These are phyloP conservation scores for Osmoderma eremita DNA, from an alignment of 2,888 invertebrate species.

Conservation along the genomic window DNA sequence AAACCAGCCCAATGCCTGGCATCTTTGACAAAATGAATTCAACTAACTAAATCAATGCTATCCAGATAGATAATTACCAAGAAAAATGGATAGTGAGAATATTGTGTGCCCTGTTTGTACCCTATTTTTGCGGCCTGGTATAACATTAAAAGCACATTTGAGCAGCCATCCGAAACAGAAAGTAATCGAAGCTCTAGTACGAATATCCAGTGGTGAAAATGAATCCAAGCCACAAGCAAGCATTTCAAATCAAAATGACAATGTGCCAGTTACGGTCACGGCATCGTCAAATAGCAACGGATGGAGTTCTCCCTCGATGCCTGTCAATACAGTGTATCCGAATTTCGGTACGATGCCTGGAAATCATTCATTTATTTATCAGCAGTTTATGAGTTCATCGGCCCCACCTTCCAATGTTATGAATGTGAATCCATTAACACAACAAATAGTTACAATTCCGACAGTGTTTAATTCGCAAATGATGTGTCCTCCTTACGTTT, in stretches of 20 bases:
- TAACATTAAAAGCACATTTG: constrained; percentile 82
- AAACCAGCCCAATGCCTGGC: constrained; percentile 32
- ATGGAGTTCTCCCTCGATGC: constrained; percentile 60
- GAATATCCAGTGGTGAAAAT: constrained; percentile 52
- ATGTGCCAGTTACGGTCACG: constrained; percentile 42
- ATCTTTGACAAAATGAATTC: constrained; percentile 21
- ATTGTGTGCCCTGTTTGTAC: constrained; percentile 84
- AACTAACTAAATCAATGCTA: constrained; percentile 11
- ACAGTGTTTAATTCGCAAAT: constrained; percentile 65
- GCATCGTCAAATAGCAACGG: constrained; percentile 63
- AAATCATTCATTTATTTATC: constrained; percentile 67
- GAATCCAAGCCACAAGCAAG: constrained; percentile 45
- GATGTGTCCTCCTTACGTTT: constrained; percentile 66
- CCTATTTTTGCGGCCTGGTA: constrained; percentile 83
- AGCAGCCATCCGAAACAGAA: constrained; percentile 90
- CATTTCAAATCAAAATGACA: constrained; percentile 19
- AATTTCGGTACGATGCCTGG: constrained; percentile 46
- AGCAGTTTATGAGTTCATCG: constrained; percentile 67
- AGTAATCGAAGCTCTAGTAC: constrained; percentile 80
- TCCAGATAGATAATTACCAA: background rate
- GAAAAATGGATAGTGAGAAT: constrained; percentile 57
- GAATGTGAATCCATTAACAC: constrained; percentile 65
- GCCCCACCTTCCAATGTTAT: constrained; percentile 56
- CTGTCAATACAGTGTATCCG: constrained; percentile 52
- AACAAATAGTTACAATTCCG: constrained; percentile 67